Conservation (phyloP, 2,888 invertebrate species). For the Leucophora obtusa region DNA sequence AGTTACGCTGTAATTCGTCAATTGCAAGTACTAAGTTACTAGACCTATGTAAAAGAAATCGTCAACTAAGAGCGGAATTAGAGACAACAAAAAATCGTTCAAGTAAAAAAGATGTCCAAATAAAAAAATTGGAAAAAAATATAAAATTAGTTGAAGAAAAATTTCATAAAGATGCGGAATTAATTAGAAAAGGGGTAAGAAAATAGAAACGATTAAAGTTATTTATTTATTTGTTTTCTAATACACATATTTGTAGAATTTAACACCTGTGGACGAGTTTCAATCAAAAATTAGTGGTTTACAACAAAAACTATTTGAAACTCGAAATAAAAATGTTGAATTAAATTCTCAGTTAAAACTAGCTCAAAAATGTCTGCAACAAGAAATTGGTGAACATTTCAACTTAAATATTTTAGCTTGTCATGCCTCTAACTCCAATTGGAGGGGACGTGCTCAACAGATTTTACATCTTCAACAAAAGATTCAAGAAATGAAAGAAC, state of each 20-base stretch:
- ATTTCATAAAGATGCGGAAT: conserved; percentile 59
- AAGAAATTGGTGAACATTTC: conserved; percentile 87
- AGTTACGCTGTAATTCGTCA: conserved; percentile 73
- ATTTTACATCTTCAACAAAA: conserved; percentile 85
- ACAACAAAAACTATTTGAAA: conserved; percentile 83
- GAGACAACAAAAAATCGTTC: conserved; percentile 72
- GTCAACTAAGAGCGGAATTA: conserved; percentile 72
- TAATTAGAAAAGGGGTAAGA: conserved; percentile 48
- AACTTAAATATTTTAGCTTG: conserved; percentile 82
- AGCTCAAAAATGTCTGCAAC: conserved; percentile 86
- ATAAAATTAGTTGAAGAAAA: conserved; percentile 67
- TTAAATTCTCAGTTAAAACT: conserved; percentile 86
- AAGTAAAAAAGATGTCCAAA: conserved; percentile 69
- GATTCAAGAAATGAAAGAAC: conserved; percentile 83
- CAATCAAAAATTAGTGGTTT: conserved; percentile 78
- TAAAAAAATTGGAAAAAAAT: conserved; percentile 69
- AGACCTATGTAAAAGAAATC: conserved; percentile 76
- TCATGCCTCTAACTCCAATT: conserved; percentile 80
- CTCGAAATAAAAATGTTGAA: conserved; percentile 84
- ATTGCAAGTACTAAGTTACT: conserved; percentile 73
- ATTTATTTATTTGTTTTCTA: background rate
- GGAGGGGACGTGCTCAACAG: conserved; percentile 89
- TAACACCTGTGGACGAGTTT: conserved; percentile 80
- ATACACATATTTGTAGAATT: conserved; percentile 47
- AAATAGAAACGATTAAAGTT: background rate